A percentile compares a stretch with the other conserved stretches of the same genome.
Conservation (phyloP, 1,140 invertebrate genomes). For the Platyscapa corneri region DNA sequence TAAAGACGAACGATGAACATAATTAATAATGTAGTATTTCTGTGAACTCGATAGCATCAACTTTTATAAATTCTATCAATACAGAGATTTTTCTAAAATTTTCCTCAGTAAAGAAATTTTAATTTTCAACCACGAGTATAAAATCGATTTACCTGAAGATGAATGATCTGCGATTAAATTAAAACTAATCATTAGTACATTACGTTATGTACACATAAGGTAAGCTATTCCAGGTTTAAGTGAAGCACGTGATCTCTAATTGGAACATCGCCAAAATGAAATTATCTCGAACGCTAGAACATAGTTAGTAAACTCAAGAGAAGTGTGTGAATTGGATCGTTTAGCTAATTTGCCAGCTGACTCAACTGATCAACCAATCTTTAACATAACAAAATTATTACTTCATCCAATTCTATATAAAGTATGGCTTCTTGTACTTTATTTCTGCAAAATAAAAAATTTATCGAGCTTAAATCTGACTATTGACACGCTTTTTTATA, state of each 20-base stretch:
- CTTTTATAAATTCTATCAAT: not conserved
- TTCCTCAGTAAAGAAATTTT: not conserved
- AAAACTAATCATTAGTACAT: no score
- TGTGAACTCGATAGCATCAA: not conserved
- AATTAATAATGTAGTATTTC: no score
- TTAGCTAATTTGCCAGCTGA: no score
- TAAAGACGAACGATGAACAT: no score
- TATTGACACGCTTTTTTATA: no score
- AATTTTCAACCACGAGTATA: not conserved
- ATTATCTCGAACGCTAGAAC: not conserved
- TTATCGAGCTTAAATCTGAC: no score
- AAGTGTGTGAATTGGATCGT: not conserved
- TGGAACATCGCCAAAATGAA: not conserved
- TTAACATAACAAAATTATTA: no score
- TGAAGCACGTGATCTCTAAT: not conserved
- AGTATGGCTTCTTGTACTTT: no score
- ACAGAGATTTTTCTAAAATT: not conserved
- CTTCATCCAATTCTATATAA: no score
- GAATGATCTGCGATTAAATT: not conserved
- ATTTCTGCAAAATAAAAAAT: no score
- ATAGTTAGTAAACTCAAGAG: not conserved
- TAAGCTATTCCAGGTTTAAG: not conserved
- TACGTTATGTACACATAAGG: no score
- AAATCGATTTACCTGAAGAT: not conserved
- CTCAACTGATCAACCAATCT: no score